Conservation (phyloP, 2,797 vertebrate genomes). For the Siniperca undulata region DNA sequence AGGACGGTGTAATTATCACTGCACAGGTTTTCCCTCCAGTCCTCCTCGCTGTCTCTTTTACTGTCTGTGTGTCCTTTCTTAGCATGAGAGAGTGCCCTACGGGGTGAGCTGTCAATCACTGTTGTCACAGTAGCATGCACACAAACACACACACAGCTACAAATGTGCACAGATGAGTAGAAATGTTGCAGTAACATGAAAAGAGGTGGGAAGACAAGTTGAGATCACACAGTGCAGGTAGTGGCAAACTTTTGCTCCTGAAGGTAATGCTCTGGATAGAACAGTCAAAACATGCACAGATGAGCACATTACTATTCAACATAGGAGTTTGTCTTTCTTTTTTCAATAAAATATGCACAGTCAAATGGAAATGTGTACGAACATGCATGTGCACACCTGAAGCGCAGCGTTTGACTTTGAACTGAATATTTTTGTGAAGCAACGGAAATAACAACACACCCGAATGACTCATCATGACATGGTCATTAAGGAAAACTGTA, state of each 20-base stretch:
- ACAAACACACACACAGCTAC: constrained; percentile 17
- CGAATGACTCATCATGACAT: constrained; percentile 40
- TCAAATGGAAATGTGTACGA: background rate
- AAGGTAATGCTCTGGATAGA: constrained; percentile 1
- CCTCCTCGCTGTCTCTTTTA: constrained; percentile 58
- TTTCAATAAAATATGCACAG: background rate
- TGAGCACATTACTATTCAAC: background rate
- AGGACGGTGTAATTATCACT: constrained; percentile 58
- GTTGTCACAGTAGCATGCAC: constrained; percentile 22
- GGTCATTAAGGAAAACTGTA: constrained; percentile 1
- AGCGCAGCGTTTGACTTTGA: constrained; percentile 4
- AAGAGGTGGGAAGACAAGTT: constrained; percentile 4
- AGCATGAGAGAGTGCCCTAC: constrained; percentile 53
- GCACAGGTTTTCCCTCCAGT: constrained; percentile 58
- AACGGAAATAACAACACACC: constrained; percentile 29
- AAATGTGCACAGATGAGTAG: constrained; percentile 5
- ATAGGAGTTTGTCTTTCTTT: background rate
- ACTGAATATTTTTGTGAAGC: constrained; percentile 1
- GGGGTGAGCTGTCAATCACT: constrained; percentile 52
- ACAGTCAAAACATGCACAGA: background rate
- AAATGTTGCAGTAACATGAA: constrained; percentile 13
- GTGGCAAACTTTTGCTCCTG: background rate
- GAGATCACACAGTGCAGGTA: background rate
- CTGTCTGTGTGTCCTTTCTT: constrained; percentile 63
- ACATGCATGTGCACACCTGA: background rate